Evolutionary conservation across 1,140 invertebrate genomes (phyloP).

Genomic region (Brachystomella parvula): DNA sequence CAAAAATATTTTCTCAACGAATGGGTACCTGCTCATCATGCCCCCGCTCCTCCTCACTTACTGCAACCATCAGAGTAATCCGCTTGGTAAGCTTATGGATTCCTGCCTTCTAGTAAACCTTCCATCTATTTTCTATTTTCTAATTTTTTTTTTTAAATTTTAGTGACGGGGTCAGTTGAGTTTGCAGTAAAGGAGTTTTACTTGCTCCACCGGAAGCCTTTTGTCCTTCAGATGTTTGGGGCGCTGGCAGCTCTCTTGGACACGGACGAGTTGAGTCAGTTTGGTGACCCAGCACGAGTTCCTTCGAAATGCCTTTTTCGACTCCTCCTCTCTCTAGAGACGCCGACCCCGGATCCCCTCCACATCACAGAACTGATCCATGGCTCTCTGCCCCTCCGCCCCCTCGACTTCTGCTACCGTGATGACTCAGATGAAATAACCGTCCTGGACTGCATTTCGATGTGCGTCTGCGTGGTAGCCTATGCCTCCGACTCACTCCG

Average conservation of each 20-base stretch:
- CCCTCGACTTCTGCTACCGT: conserved; percentile 94
- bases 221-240: conserved; percentile 98
- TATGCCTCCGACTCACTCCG: conserved; percentile 92
- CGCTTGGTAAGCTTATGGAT: conserved; percentile 28
- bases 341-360: conserved; percentile 83
- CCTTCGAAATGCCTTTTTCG: conserved; percentile 84
- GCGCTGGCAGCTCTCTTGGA: conserved; percentile 93
- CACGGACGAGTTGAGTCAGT: conserved; percentile 74
- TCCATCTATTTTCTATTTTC: not conserved
- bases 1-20: conserved; percentile 97
- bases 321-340: conserved; percentile 81
- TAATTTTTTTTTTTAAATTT: no score
- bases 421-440: conserved; percentile 92
- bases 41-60: conserved; percentile 93
- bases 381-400: conserved; percentile 90
- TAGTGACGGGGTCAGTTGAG: conserved; percentile 90
- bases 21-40: conserved; percentile 96
- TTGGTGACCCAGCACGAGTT: conserved; percentile 57
- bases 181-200: conserved; percentile 99
- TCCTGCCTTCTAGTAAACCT: conserved; percentile 10
- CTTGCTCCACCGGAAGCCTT: conserved; percentile 94
- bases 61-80: conserved; percentile 93
- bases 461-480: conserved; percentile 94
- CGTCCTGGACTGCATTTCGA: conserved; percentile 84
- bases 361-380: conserved; percentile 91